Conservation (phyloP, 2,888 invertebrate genomes). For the Acheta domesticus region DNA sequence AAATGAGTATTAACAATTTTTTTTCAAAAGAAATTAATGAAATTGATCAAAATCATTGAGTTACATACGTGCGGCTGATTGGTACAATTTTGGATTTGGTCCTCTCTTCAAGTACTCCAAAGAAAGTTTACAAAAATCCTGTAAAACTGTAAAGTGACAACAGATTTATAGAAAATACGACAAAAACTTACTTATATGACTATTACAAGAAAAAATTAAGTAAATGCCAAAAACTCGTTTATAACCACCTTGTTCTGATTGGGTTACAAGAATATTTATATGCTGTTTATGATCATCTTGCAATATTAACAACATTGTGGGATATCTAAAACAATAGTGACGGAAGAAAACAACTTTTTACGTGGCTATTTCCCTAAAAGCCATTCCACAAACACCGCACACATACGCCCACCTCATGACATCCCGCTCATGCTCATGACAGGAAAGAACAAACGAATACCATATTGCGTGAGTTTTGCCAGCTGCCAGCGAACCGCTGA, state of each 20-base stretch:
- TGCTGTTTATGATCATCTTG: slow-evolving; percentile 58
- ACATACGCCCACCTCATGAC: too few relatives aligned
- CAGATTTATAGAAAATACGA: slow-evolving; percentile 30
- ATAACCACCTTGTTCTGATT: slow-evolving; percentile 52
- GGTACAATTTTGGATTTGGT: slow-evolving; percentile 59
- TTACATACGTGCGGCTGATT: slow-evolving; percentile 58
- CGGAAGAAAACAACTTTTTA: too few relatives aligned
- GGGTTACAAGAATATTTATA: slow-evolving; percentile 52
- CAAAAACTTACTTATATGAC: background rate
- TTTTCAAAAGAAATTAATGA: too few relatives aligned
- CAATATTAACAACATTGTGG: slow-evolving; percentile 49
- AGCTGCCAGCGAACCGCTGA: too few relatives aligned
- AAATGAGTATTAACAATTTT: too few relatives aligned
- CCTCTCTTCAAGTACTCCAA: slow-evolving; percentile 66
- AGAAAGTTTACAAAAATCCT: slow-evolving; percentile 67
- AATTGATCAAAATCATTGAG: too few relatives aligned
- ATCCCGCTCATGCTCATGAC: too few relatives aligned
- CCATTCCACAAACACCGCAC: too few relatives aligned
- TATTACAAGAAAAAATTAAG: background rate
- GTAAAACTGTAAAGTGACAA: slow-evolving; percentile 55
- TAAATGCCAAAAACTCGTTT: background rate
- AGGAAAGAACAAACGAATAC: too few relatives aligned
- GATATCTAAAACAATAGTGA: background rate
- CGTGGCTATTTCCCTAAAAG: too few relatives aligned
- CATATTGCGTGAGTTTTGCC: too few relatives aligned